Base-by-base conservation (phyloP, 2,113 vertebrate genomes). In the Triplophysa siluroides region DNA sequence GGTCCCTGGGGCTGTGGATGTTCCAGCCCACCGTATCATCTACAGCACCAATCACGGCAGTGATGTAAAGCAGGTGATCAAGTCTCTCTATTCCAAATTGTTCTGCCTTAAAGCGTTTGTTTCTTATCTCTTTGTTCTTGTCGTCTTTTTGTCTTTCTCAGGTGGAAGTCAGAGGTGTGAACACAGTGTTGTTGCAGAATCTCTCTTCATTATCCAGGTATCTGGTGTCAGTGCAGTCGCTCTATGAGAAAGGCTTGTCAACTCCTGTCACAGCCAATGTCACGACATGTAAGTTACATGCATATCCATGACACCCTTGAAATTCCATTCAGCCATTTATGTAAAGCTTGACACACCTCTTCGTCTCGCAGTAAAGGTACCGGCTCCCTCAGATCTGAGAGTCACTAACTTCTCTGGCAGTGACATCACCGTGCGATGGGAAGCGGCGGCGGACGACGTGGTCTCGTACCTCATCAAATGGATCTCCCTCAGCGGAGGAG, bases 391-490 rank as follows among this genome's bases (percentile, higher is more conserved):
- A 0, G 93, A 94, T 1, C 88, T 97, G 81, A 92, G 92, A 47
- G 94, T 96, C 54, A 90, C 90, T 0, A 95, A 96, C 81, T 95
- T 96, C 86, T 93, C 94, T 0, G 94, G 93, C 69, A 93, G 84
- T 69, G 85, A 93, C 1, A 92, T 95, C 77, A 93, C 84, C 0
- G 93, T 98, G 73, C 89, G 89, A 19, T 98, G 97, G 97, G 92
- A 91, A 47, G 87, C 94, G 0, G 94, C 94, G 1, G 94, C 93
- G 0, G 93, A 94, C 0, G 95, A 97, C 0, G 95, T 97, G 2
- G 92, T 94, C 2, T 94, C 94, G 8, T 97, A 98, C 65, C 93
- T 96, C 87, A 96, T 98, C 89, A 97, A 94, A 80, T 99, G 97
- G 97, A 97, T 90, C 33, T 94, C 95, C 0, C 90, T 93, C 10